Base-by-base conservation (phyloP, 1,140 invertebrate genomes). In the Temnothorax nylanderi region DNA sequence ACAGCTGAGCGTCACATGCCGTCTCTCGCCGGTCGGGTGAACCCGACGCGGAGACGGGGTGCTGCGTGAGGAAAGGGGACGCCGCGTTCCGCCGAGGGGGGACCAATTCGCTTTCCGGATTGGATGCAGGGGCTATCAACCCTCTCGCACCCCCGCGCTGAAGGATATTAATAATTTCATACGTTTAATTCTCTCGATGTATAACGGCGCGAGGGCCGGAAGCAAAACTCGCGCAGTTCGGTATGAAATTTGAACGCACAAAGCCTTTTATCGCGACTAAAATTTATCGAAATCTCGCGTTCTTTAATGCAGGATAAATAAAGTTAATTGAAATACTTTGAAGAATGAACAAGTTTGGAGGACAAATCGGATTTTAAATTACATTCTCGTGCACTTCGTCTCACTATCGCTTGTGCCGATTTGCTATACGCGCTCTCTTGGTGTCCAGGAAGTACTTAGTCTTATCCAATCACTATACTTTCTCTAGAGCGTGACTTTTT, bases 1-100 rank as follows among this genome's bases (percentile, higher is more conserved):
- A 93, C 94, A 94, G 92, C 94, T 93, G 93, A 93, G 91, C 89
- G 90, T 91, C 93, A 93, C 93, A 93, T 93, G 93, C 91, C 88
- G 67, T 41, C 67, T 58, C 37, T 72, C 51, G 65, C 34, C 75
- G 44, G 7, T 86, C 80, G 72, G 78, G 74, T 88, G 85, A 78
- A 86, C 81, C 26, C 49, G 62, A 74, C 64, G n/a, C 64, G 88
- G 11, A 78, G 44, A 82, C 41, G 76, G 84, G 58, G 60, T 37
- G 65, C 44, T 37, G 54, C 51, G 67, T 67, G 75, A 60, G 74
- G 72, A 86, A 88, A 44, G 85, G 69, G 71, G 69, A 49, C 78
- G 80, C 85, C 11, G 76, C 26, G 26, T 26, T 26, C 92, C 91
- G 89, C 11, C 18, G 3, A 37, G 69, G 88, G 92, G 92, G 93